phyloP scores from a whole-genome alignment of 2,113 vertebrate species.

The Camelus bactrianus region DNA sequence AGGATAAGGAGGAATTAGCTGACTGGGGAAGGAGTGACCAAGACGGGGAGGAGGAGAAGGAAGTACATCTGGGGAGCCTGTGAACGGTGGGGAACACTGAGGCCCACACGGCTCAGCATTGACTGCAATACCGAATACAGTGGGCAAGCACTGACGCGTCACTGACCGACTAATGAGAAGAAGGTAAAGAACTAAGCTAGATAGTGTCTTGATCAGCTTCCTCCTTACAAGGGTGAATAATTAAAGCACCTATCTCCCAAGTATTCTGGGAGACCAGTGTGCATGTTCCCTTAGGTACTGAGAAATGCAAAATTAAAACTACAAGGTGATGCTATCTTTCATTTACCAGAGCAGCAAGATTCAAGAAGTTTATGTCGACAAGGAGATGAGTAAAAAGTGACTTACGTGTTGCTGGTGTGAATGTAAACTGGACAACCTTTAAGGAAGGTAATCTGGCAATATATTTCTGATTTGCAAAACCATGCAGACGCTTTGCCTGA shows the following conservation, averaged over 20 bases:
- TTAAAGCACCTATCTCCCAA: neutral
- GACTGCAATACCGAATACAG: neutral
- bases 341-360: neutral
- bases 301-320: conserved; percentile 33
- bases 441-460: neutral
- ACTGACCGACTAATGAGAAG: neutral
- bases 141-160: accelerated
- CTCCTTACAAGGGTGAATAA: neutral
- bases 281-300: neutral
- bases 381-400: neutral
- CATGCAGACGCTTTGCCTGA: neutral
- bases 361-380: neutral
- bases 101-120: neutral
- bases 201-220: neutral
- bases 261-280: neutral
- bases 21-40: neutral
- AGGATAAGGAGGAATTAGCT: neutral
- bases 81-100: accelerated
- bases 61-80: neutral
- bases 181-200: neutral
- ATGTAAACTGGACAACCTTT: neutral
- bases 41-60: accelerated
- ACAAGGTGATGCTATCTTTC: neutral
- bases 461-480: conserved; percentile 15
- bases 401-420: neutral